phyloP scores from a whole-genome alignment of 1,140 invertebrate species.

The Pseudomyrmex cubaensis region DNA sequence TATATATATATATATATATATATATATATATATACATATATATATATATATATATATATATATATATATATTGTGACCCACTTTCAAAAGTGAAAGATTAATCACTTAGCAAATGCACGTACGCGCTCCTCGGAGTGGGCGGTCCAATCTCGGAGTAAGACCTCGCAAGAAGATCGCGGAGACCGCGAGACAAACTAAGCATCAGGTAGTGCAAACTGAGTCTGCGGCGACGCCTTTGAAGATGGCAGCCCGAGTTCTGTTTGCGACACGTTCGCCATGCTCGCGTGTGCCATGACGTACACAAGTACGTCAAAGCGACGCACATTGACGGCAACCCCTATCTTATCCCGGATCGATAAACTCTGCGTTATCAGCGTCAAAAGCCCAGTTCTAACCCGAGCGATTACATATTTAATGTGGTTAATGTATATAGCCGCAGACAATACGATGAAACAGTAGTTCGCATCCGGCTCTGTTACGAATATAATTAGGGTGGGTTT shows the following conservation, averaged over 20 bases:
- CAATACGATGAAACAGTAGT: background rate
- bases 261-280: conserved; percentile 33
- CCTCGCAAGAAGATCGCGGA: conserved; percentile 38
- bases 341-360: conserved; percentile 41
- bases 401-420: conserved; percentile 32
- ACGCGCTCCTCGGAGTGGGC: conserved; percentile 8
- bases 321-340: conserved; percentile 34
- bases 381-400: background rate
- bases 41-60: too few species aligned
- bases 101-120: conserved; percentile 53
- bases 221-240: conserved; percentile 46
- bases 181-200: conserved; percentile 58
- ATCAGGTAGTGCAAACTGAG: conserved; percentile 36
- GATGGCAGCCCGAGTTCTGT: conserved; percentile 45
- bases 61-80: conserved; percentile 33
- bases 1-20: too few species aligned
- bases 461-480: background rate
- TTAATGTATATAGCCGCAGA: background rate
- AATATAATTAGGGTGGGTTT: conserved; percentile 13
- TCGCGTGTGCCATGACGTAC: conserved; percentile 17
- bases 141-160: conserved; percentile 50
- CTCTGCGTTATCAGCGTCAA: background rate
- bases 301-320: conserved; percentile 33
- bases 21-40: too few species aligned
- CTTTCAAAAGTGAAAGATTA: conserved; percentile 41